Conservation (phyloP, 2,797 vertebrate species). For the Urophycis tenuis region DNA sequence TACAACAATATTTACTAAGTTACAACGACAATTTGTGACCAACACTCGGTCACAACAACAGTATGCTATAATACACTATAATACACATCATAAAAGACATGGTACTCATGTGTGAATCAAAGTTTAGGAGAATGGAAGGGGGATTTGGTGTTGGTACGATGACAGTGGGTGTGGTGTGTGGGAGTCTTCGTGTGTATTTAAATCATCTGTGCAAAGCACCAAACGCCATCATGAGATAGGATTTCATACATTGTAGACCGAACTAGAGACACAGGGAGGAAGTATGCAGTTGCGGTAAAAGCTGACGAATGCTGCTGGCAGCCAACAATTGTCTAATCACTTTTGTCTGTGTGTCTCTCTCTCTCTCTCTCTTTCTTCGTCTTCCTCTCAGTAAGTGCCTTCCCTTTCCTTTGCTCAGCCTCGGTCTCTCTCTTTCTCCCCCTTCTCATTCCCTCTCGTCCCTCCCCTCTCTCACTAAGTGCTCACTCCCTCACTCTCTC, state of each 20-base stretch:
- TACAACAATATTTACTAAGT: no score
- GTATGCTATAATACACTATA: not conserved
- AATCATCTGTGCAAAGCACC: not conserved
- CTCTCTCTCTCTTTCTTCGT: not conserved
- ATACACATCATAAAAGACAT: no score
- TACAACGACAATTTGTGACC: no score
- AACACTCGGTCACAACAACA: no score
- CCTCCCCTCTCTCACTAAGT: not conserved
- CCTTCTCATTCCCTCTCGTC: not conserved
- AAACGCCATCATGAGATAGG: not conserved
- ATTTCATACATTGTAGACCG: not conserved
- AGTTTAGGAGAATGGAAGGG: not conserved
- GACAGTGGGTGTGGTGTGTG: not conserved
- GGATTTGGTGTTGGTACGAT: not conserved
- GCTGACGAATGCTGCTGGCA: constrained; percentile 45
- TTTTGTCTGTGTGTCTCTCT: constrained; percentile 34
- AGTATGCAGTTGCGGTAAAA: not conserved
- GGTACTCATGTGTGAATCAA: no score
- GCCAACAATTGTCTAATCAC: constrained; percentile 53
- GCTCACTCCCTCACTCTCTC: not conserved
- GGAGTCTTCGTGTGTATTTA: not conserved
- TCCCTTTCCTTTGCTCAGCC: not conserved
- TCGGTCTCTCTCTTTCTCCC: not conserved
- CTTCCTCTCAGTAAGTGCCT: not conserved
- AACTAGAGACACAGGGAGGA: not conserved